These are phyloP conservation scores for Hydropsyche tenuis DNA, from an alignment of 1,140 invertebrate genomes.

Conservation along the genomic window DNA sequence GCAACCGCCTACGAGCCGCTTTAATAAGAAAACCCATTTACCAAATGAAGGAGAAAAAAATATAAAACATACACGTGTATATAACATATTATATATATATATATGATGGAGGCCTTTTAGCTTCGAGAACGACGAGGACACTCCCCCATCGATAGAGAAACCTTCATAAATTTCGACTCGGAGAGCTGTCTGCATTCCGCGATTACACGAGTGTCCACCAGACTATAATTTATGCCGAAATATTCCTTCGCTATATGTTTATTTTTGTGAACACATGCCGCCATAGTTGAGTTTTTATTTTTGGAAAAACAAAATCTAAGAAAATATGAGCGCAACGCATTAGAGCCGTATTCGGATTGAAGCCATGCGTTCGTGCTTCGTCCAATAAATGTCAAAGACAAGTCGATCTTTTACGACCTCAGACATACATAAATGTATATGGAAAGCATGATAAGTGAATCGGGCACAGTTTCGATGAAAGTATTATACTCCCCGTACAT, in stretches of 20 bases:
- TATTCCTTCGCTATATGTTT: conserved; percentile 41
- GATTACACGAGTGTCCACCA: conserved; percentile 32
- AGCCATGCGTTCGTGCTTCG: conserved; percentile 24
- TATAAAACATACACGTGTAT: background rate
- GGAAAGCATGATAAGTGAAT: no score
- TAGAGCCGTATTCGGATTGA: conserved; percentile 15
- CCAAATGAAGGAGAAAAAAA: conserved; percentile 44
- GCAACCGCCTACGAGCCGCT: conserved; percentile 32
- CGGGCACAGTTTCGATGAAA: no score
- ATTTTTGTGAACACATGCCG: conserved; percentile 7
- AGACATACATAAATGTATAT: no score
- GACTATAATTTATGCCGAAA: conserved; percentile 49
- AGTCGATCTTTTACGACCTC: conserved; percentile 49
- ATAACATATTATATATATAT: no score
- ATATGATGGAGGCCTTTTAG: no score
- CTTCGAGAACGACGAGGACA: background rate
- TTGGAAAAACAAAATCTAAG: background rate
- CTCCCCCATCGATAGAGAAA: background rate
- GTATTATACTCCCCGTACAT: no score
- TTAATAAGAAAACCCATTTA: conserved; percentile 45
- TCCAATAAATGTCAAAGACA: conserved; percentile 48
- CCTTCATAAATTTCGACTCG: conserved; percentile 33
- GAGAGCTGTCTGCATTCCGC: conserved; percentile 37
- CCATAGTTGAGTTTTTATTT: background rate
- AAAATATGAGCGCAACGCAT: background rate